A percentile compares a stretch with the other conserved stretches of the same genome.
Evolutionary conservation across 2,113 vertebrate genomes (phyloP).

Genomic region (Fulica atra): DNA sequence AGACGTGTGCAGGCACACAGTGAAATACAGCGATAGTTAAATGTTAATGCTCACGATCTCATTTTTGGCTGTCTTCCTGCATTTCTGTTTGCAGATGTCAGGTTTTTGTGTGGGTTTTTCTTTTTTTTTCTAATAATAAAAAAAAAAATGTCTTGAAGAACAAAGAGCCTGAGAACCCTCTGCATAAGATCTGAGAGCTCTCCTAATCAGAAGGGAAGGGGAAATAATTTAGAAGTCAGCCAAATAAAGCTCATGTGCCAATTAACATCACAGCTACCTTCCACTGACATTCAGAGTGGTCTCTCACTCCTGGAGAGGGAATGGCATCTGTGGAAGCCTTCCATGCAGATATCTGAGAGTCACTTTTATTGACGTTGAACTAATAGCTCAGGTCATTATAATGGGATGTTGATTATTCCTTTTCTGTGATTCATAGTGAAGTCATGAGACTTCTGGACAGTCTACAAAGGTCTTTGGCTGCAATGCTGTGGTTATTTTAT

Average conservation of each 20-base stretch:
- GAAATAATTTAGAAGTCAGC: neutral
- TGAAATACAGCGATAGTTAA: constrained; percentile 20
- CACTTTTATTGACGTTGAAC: neutral
- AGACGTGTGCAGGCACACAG: neutral
- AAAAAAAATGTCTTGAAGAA: neutral
- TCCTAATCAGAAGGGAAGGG: neutral
- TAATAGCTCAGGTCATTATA: neutral
- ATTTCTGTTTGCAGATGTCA: constrained; percentile 30
- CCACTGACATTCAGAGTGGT: neutral
- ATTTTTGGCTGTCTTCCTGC: constrained; percentile 37
- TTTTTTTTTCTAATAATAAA: neutral
- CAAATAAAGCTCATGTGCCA: constrained; percentile 24
- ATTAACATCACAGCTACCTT: neutral
- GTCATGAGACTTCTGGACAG: neutral
- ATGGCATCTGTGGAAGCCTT: neutral
- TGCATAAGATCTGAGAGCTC: neutral
- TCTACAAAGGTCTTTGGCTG: neutral
- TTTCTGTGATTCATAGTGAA: neutral
- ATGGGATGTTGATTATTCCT: neutral
- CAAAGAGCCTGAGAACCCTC: neutral
- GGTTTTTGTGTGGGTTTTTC: too few relatives aligned
- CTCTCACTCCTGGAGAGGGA: neutral
- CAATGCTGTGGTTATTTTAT: neutral
- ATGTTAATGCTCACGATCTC: neutral
- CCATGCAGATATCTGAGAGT: neutral